These are phyloP conservation scores for Ceyx margarethae DNA, from an alignment of 2,113 vertebrate species.

Conservation along the genomic window DNA sequence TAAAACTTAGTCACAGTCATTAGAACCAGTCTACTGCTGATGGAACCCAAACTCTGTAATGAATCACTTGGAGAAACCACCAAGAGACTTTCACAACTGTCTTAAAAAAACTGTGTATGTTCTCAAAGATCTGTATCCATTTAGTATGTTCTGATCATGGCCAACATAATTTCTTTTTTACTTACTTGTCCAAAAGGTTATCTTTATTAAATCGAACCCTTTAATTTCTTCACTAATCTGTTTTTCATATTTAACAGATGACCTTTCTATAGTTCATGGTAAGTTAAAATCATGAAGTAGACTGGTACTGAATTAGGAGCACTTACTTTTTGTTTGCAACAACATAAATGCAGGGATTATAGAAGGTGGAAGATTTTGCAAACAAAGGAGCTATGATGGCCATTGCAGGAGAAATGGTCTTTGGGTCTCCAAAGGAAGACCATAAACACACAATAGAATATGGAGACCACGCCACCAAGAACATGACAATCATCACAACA, in stretches of 20 bases:
- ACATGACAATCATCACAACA: slow-evolving; percentile 94
- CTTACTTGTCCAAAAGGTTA: background rate
- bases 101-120: background rate
- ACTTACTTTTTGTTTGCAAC: slow-evolving; percentile 95
- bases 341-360: slow-evolving; percentile 97
- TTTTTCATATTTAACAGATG: background rate
- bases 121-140: background rate
- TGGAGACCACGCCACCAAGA: slow-evolving; percentile 95
- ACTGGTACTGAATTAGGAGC: background rate
- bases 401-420: slow-evolving; percentile 87
- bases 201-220: background rate
- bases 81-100: background rate
- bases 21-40: background rate
- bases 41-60: background rate
- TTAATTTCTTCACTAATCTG: background rate
- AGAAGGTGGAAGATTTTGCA: slow-evolving; percentile 97
- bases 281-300: background rate
- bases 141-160: background rate
- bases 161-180: background rate
- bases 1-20: background rate
- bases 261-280: background rate
- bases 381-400: slow-evolving; percentile 97
- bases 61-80: background rate
- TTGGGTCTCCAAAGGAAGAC: slow-evolving; percentile 93
- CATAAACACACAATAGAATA: slow-evolving; percentile 95